These are phyloP conservation scores for Conomelus anceps DNA, from an alignment of 2,888 invertebrate species.

Conservation along the genomic window DNA sequence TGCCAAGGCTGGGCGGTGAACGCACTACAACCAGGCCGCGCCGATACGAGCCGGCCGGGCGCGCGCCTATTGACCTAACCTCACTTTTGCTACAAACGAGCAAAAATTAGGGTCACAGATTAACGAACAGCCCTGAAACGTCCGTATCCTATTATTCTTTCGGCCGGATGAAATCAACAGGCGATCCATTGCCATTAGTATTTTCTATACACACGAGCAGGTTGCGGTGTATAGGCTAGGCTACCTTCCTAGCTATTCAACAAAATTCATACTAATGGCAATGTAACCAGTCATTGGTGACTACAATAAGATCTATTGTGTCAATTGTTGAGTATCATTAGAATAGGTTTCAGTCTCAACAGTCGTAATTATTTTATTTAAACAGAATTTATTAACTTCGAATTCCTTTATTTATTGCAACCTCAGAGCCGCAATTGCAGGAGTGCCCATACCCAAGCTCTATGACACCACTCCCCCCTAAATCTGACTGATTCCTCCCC, in stretches of 20 bases:
- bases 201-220: not conserved
- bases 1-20: not conserved
- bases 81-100: not conserved
- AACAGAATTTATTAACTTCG: too few species aligned
- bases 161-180: not conserved
- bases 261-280: not conserved
- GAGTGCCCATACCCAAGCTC: too few species aligned
- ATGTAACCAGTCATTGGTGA: not conserved
- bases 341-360: too few species aligned
- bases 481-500: too few species aligned
- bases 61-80: not conserved
- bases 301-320: not conserved
- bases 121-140: not conserved
- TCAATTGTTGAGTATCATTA: not conserved
- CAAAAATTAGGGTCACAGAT: not conserved
- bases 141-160: not conserved
- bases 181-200: not conserved
- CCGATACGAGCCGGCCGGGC: too few species aligned
- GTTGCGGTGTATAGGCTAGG: too few species aligned
- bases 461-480: too few species aligned
- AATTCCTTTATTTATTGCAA: too few species aligned
- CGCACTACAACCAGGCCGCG: not conserved
- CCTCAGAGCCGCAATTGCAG: too few species aligned
- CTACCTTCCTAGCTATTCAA: not conserved
- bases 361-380: too few species aligned